Evolutionary conservation across 1,140 invertebrate species (phyloP).

Genomic region (Heliconius himera): DNA sequence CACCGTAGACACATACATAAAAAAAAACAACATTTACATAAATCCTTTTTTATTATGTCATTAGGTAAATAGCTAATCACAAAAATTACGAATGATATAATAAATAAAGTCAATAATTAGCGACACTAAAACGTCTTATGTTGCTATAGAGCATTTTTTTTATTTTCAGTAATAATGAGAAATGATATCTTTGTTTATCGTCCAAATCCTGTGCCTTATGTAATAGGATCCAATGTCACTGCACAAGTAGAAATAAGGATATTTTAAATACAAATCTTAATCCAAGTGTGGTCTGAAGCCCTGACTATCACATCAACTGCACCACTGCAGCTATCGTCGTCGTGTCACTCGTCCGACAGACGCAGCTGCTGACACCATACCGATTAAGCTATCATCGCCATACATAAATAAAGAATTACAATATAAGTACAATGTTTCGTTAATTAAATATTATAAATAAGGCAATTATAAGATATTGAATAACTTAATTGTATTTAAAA

Average conservation of each 20-base stretch:
- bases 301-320: constrained; percentile 12
- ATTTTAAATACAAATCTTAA: neutral
- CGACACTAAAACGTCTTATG: too few relatives aligned
- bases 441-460: too few relatives aligned
- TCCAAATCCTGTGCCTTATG: too few relatives aligned
- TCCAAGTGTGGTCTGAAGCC: neutral
- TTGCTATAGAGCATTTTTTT: too few relatives aligned
- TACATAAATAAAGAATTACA: constrained; percentile 45
- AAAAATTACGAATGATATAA: neutral
- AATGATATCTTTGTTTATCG: too few relatives aligned
- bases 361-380: constrained; percentile 55
- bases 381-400: constrained; percentile 66
- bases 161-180: too few relatives aligned
- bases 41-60: neutral
- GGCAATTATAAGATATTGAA: too few relatives aligned
- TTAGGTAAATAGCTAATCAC: too few relatives aligned
- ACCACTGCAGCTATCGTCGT: constrained; percentile 40
- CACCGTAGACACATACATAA: neutral
- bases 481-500: too few relatives aligned
- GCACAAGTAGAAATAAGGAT: neutral
- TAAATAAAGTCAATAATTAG: too few relatives aligned
- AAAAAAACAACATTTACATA: neutral
- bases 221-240: too few relatives aligned
- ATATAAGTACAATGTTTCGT: neutral
- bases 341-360: constrained; percentile 39